Evolutionary conservation across 2,113 vertebrate genomes (phyloP), one percentile per base, ranked within the genome.

Genomic region (Sylvia atricapilla): DNA sequence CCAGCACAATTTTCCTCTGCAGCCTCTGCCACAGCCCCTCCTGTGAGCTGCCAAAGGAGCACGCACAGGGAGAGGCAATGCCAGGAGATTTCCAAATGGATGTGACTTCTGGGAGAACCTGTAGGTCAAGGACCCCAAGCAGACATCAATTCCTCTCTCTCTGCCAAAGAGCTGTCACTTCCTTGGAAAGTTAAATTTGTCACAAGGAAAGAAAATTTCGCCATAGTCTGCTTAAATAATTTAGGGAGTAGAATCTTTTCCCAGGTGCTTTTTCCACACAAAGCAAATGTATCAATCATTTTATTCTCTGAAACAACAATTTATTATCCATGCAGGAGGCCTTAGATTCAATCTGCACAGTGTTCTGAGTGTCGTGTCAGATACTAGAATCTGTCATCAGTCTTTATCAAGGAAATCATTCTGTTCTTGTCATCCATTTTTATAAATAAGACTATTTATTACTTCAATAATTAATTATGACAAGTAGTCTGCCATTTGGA

Each of bases 271-370:
- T 96, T 97, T 79, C 96, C 96, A 97, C 96, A 97, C 94, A 98
- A 98, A 98, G 98, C 97, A 98, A 99, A 99, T 95, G 96, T 98
- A 98, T 99, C 99, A 99, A 99, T 99, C 99, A 99, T 98, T 99
- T 98, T 97, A 98, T 98, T 98, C 97, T 98, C 98, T 97, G 97
- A 98, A 98, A 99, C 98, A 99, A 98, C 98, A 98, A 99, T 99
- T 99, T 99, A 99, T 99, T 99, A 99, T 98, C 98, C 98, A 98
- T 98, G 98, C 98, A 97, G 97, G 98, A 98, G 99, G 98, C 98
- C 98, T 98, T 97, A 97, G 97, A 99, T 99, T 98, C 98, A 99
- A 99, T 99, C 98, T 99, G 97, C 97, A 96, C 94, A 94, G 97
- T 97, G 97, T 98, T 99, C 98, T 91, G 96, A 97, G 97, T 98